Evolutionary conservation across 2,113 vertebrate species (phyloP), one percentile per base, ranked within the genome.

Genomic region (Accipiter virgatus): DNA sequence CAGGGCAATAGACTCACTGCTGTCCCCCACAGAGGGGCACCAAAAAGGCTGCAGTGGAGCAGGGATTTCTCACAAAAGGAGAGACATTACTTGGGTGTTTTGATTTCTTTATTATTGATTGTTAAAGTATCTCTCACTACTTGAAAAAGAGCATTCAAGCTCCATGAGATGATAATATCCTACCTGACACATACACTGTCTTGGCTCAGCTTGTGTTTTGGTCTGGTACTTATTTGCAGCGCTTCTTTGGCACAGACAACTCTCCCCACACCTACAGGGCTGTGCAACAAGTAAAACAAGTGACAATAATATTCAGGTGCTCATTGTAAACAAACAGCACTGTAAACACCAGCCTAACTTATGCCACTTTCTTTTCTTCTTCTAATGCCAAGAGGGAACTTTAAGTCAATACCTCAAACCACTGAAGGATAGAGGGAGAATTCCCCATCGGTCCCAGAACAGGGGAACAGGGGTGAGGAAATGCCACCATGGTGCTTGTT

Each of bases 231-330:
- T 42, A 72, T 25, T 32, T 59, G 73, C 47, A 86, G 88, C 4
- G 2, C 50, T 84, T 7, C 90, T 85, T 71, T 91, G 94, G 92
- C 96, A 90, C 56, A 58, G 66, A 36, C n/a, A 71, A 13, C 29
- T 58, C 86, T 88, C 93, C 56, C 74, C 89, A 93, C 92, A 89
- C 93, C 86, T 93, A 85, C 85, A 83, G 77, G 77, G 95, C 93
- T 88, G 90, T 20, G 3, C 92, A 94, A 95, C 87, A 1, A 93
- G 96, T 94, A 74, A 47, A 90, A 90, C 89, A 31, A 95, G 95
- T 75, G 79, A 84, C 85, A 83, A 34, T 42, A 67, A 91, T 56
- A 86, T 38, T 74, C 87, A 75, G 77, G 88, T 52, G 40, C 65
- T 97, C 66, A 10, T 0, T 73, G 68, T 91, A 95, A 96, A 97